Evolutionary conservation across 1,140 invertebrate genomes (phyloP).

Genomic region (Megalopta genalis): DNA sequence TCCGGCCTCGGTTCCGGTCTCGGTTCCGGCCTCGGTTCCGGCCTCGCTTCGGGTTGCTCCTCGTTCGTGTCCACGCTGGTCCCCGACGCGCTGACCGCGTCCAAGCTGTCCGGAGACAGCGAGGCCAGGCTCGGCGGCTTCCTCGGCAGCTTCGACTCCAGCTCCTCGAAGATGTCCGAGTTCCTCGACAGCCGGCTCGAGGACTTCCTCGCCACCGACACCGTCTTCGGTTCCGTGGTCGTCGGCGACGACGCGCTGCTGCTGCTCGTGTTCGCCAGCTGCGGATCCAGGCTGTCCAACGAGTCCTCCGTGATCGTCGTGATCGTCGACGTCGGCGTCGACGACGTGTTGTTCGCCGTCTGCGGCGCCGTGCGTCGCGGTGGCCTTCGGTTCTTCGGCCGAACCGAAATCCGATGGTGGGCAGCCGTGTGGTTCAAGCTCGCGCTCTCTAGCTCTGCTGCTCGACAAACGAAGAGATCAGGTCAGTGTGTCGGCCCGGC

Average conservation of each 20-base stretch:
- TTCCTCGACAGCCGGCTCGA: slow-evolving; percentile 72
- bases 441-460: slow-evolving; percentile 73
- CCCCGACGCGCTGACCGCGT: slow-evolving; percentile 57
- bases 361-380: slow-evolving; percentile 67
- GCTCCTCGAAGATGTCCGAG: slow-evolving; percentile 73
- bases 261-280: slow-evolving; percentile 42
- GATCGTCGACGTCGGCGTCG: slow-evolving; percentile 55
- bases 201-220: slow-evolving; percentile 70
- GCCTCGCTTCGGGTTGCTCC: slow-evolving; percentile 45
- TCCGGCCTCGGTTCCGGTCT: too few relatives aligned
- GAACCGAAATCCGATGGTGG: slow-evolving; percentile 76
- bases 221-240: slow-evolving; percentile 32
- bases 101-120: slow-evolving; percentile 75
- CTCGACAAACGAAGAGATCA: not conserved
- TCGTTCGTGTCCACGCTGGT: slow-evolving; percentile 43
- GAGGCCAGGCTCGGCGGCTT: slow-evolving; percentile 68
- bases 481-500: not conserved
- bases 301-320: slow-evolving; percentile 70
- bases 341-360: slow-evolving; percentile 24
- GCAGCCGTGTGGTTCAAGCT: slow-evolving; percentile 76
- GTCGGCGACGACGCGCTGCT: slow-evolving; percentile 55
- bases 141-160: slow-evolving; percentile 57
- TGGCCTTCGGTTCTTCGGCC: slow-evolving; percentile 77
- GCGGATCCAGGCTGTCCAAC: slow-evolving; percentile 69
- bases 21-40: too few relatives aligned